phyloP scores from a whole-genome alignment of 1,140 invertebrate genomes.

The Calosoma granatense region DNA sequence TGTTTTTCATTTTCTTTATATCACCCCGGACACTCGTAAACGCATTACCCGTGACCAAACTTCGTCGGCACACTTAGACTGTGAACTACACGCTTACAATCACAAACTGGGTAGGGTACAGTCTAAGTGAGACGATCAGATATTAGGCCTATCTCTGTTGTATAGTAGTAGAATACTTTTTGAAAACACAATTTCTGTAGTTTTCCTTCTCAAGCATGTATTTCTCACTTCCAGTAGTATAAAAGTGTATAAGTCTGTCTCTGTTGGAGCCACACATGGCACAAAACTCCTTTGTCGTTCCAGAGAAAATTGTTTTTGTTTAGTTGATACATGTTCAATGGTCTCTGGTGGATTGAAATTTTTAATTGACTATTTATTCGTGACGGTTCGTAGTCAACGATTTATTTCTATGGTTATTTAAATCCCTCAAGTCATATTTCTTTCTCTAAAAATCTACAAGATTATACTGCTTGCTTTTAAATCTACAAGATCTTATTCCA shows the following conservation, averaged over 20 bases:
- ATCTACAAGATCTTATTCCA: too few relatives aligned
- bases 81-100: conserved; percentile 21
- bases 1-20: conserved; percentile 82
- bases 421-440: too few relatives aligned
- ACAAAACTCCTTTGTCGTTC: background rate
- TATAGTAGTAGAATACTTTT: background rate
- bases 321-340: background rate
- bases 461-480: too few relatives aligned
- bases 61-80: conserved; percentile 39
- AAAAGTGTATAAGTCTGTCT: too few relatives aligned
- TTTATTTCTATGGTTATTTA: too few relatives aligned
- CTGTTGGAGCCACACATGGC: background rate
- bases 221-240: too few relatives aligned
- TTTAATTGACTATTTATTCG: conserved; percentile 7
- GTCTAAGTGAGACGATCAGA: background rate
- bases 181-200: conserved; percentile 8
- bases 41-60: conserved; percentile 72
- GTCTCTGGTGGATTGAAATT: conserved; percentile 1
- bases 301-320: conserved; percentile 1
- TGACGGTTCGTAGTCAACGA: background rate
- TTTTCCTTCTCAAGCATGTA: conserved; percentile 1
- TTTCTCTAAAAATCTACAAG: too few relatives aligned
- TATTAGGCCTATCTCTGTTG: conserved; percentile 4
- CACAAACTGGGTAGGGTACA: background rate
- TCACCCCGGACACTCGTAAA: conserved; percentile 71